Evolutionary conservation across 2,113 vertebrate species (phyloP).

Genomic region (Eurypyga helias): DNA sequence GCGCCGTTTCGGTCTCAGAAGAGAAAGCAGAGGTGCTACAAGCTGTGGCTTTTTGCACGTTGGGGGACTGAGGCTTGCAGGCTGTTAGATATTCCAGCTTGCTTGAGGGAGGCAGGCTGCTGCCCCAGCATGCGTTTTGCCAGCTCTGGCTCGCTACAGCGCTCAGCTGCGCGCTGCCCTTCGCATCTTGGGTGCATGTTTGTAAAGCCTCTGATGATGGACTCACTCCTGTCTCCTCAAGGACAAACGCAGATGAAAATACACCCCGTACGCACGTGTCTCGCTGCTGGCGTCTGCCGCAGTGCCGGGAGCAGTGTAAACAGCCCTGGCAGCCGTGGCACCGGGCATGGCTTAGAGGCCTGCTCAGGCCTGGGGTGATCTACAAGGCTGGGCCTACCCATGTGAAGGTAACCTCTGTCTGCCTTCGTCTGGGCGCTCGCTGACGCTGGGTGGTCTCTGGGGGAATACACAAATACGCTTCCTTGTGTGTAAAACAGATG

Average conservation of each 20-base stretch:
- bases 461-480: background rate
- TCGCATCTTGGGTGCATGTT: fast-evolving
- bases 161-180: background rate
- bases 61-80: background rate
- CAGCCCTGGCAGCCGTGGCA: background rate
- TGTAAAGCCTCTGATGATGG: background rate
- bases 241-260: background rate
- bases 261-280: background rate
- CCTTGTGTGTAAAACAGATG: background rate
- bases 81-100: background rate
- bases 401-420: background rate
- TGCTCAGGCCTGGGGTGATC: background rate
- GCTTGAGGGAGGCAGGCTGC: background rate
- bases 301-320: fast-evolving
- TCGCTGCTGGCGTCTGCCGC: background rate
- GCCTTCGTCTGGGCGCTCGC: background rate
- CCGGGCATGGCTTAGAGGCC: background rate
- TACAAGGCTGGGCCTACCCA: background rate
- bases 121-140: background rate
- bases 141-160: fast-evolving
- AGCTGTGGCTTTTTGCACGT: background rate
- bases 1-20: background rate
- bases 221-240: background rate
- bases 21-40: background rate
- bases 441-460: background rate